Conservation (phyloP, 2,797 vertebrate genomes). For the Typhlichthys eigenmanni region DNA sequence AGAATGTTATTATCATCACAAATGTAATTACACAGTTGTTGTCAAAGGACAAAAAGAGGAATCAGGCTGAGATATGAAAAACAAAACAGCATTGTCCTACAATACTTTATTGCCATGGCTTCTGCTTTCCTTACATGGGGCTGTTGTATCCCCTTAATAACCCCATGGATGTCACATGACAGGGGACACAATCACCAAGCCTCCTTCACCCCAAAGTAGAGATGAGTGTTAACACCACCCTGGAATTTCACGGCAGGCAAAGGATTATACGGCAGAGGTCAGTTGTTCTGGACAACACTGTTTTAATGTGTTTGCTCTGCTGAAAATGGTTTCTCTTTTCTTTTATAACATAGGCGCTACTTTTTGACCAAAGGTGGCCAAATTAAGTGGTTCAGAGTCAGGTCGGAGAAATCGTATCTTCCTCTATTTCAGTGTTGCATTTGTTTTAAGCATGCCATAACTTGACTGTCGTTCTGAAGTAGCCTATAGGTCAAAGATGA, state of each 20-base stretch:
- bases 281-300: conserved; percentile 35
- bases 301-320: conserved; percentile 16
- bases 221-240: conserved; percentile 49
- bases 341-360: not conserved
- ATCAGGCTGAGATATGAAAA: conserved; percentile 56
- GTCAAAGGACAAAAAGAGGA: conserved; percentile 72
- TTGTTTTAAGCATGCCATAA: too few relatives aligned
- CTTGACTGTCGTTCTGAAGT: too few relatives aligned
- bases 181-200: conserved; percentile 61
- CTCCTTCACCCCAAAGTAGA: conserved; percentile 61
- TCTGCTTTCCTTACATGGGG: conserved; percentile 60
- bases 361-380: not conserved
- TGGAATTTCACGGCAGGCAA: conserved; percentile 44
- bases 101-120: conserved; percentile 44
- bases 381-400: too few relatives aligned
- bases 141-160: conserved; percentile 68
- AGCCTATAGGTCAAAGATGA: too few relatives aligned
- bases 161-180: conserved; percentile 68
- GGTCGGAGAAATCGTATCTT: too few relatives aligned
- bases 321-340: not conserved
- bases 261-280: conserved; percentile 54
- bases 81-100: conserved; percentile 64
- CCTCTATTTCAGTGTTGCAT: too few relatives aligned
- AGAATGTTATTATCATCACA: conserved; percentile 64
- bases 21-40: conserved; percentile 76